These are phyloP conservation scores for Brachylomia viminalis DNA, from an alignment of 2,888 invertebrate genomes.

Conservation along the genomic window DNA sequence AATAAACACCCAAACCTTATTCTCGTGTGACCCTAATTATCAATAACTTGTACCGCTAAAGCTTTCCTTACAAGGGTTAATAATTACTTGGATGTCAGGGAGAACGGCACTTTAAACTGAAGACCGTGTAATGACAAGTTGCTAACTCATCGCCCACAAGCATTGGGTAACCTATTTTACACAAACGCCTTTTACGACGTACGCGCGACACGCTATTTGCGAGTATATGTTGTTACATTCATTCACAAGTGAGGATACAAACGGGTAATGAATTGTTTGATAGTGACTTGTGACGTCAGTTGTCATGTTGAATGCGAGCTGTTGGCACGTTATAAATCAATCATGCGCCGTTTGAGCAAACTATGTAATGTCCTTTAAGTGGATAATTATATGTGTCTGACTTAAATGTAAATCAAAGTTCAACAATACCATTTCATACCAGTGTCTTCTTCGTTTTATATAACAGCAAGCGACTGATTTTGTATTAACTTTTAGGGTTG, in stretches of 20 bases:
- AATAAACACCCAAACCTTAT: slow-evolving; percentile 49
- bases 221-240: slow-evolving; percentile 18
- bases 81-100: slow-evolving; percentile 52
- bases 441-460: not conserved
- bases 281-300: slow-evolving; percentile 34
- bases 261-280: slow-evolving; percentile 33
- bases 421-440: not conserved
- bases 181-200: slow-evolving; percentile 48
- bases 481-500: not conserved
- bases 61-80: slow-evolving; percentile 61
- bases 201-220: slow-evolving; percentile 31
- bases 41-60: slow-evolving; percentile 60
- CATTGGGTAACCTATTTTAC: slow-evolving; percentile 47
- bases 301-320: slow-evolving; percentile 29
- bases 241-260: slow-evolving; percentile 26
- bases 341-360: slow-evolving; percentile 24
- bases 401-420: not conserved
- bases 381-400: not conserved
- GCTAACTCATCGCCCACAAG: slow-evolving; percentile 54
- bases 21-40: slow-evolving; percentile 57
- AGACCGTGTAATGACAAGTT: slow-evolving; percentile 49
- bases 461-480: not conserved
- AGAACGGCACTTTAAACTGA: slow-evolving; percentile 50
- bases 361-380: slow-evolving; percentile 27
- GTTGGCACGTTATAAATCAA: slow-evolving; percentile 43